These are phyloP conservation scores for Agrochola macilenta DNA, from an alignment of 2,888 invertebrate genomes.

Conservation along the genomic window DNA sequence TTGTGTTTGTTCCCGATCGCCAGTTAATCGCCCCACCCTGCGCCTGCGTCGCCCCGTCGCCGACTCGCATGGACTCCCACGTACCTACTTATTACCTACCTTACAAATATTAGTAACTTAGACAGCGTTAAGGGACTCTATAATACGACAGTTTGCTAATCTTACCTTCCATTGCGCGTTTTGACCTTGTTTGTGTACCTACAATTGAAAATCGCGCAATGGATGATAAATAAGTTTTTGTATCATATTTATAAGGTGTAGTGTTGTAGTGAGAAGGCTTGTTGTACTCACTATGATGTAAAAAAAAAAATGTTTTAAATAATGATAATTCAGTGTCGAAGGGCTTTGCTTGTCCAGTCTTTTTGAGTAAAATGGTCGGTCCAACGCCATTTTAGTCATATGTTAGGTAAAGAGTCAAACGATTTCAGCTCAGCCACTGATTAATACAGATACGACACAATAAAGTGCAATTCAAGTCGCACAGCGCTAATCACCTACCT, in stretches of 20 bases:
- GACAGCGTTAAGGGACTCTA: slow-evolving; percentile 43
- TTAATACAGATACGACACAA: no score
- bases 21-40: slow-evolving; percentile 68
- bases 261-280: slow-evolving; percentile 10
- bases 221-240: slow-evolving; percentile 36
- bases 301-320: slow-evolving; percentile 5
- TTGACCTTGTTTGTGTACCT: neutral
- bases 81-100: slow-evolving; percentile 65
- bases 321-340: slow-evolving; percentile 14
- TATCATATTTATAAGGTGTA: slow-evolving; percentile 37
- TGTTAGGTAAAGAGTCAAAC: neutral
- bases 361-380: neutral
- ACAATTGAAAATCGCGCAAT: slow-evolving; percentile 41
- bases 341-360: slow-evolving; percentile 16
- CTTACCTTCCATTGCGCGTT: slow-evolving; percentile 45
- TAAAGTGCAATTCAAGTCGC: no score
- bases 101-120: slow-evolving; percentile 35
- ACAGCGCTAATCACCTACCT: no score
- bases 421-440: neutral
- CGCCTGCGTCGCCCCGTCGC: slow-evolving; percentile 58
- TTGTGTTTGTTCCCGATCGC: slow-evolving; percentile 68
- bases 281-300: slow-evolving; percentile 7
- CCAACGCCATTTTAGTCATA: neutral
- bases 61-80: slow-evolving; percentile 64
- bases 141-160: slow-evolving; percentile 40